A percentile compares a stretch with the other conserved stretches of the same genome.
phyloP scores from a whole-genome alignment of 2,888 invertebrate genomes.

The Scaptomyza cyrtandrae region DNA sequence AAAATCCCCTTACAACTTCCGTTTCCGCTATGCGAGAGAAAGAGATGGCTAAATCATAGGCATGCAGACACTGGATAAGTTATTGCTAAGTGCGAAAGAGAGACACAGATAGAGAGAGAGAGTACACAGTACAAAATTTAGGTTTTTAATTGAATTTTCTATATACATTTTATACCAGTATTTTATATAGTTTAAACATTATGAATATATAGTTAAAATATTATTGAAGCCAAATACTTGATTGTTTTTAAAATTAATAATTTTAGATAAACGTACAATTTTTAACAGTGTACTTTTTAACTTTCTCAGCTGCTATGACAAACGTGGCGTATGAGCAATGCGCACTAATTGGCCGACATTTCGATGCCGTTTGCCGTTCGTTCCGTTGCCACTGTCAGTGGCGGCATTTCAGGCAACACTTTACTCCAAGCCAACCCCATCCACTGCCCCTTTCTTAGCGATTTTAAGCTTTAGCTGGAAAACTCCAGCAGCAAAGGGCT shows the following conservation, averaged over 20 bases:
- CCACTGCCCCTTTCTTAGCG: constrained; percentile 3
- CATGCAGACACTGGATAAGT: not conserved
- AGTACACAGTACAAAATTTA: constrained; percentile 5
- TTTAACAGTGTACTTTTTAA: constrained; percentile 7
- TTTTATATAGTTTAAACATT: too few species aligned
- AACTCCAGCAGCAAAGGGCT: not conserved
- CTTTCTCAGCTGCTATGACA: constrained; percentile 68
- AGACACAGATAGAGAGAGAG: not conserved
- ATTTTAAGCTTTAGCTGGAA: constrained; percentile 37
- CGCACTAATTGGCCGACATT: constrained; percentile 76
- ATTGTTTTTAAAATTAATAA: too few species aligned
- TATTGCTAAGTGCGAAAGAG: constrained; percentile 1
- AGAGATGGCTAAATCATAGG: constrained; percentile 3
- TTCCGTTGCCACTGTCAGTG: constrained; percentile 37
- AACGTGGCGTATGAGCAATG: constrained; percentile 81
- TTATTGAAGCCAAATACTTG: too few species aligned
- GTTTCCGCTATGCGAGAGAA: constrained; percentile 66
- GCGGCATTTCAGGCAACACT: constrained; percentile 6
- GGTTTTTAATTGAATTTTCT: not conserved
- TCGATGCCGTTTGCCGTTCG: constrained; percentile 52
- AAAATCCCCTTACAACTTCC: constrained; percentile 81
- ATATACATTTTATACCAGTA: too few species aligned
- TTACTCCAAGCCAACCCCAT: not conserved
- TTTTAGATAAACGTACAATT: too few species aligned
- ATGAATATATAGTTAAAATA: too few species aligned